phyloP scores from a whole-genome alignment of 2,113 vertebrate genomes.

The Ariopsis seemanni region DNA sequence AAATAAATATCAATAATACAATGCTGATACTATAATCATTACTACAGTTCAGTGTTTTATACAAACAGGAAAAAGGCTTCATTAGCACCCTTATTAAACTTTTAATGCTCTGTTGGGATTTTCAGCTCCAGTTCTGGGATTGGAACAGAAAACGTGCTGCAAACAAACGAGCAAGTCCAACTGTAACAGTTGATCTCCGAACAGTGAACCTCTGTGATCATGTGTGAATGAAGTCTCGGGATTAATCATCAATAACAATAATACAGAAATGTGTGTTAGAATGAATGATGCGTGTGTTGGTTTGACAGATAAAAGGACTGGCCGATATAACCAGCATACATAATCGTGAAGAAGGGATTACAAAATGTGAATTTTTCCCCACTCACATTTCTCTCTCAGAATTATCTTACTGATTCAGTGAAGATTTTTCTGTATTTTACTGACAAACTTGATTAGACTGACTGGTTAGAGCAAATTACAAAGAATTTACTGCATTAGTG shows the following conservation, averaged over 20 bases:
- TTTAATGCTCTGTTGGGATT: conserved; percentile 32
- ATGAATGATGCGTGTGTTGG: not conserved
- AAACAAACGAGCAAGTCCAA: not conserved
- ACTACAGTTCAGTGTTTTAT: conserved; percentile 68
- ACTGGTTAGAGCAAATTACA: not conserved
- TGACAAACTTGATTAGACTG: not conserved
- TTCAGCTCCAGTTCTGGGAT: not conserved
- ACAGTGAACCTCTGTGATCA: not conserved
- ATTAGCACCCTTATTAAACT: conserved; percentile 61
- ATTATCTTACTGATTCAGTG: not conserved
- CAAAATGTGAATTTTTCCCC: not conserved
- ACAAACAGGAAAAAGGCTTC: conserved; percentile 53
- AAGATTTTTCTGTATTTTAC: not conserved
- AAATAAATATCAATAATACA: conserved; percentile 72
- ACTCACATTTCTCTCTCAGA: not conserved
- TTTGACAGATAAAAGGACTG: not conserved
- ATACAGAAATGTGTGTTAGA: not conserved
- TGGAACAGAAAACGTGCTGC: not conserved
- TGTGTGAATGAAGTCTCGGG: not conserved
- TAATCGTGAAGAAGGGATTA: not conserved
- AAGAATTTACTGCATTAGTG: conserved; percentile 13
- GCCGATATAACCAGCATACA: not conserved
- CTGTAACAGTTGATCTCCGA: not conserved
- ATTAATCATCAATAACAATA: not conserved
- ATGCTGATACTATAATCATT: conserved; percentile 59